Percentiles rank a stretch among this genome's conserved stretches.
Evolutionary conservation across 2,113 vertebrate species (phyloP).

Genomic region (Oncorhynchus keta): DNA sequence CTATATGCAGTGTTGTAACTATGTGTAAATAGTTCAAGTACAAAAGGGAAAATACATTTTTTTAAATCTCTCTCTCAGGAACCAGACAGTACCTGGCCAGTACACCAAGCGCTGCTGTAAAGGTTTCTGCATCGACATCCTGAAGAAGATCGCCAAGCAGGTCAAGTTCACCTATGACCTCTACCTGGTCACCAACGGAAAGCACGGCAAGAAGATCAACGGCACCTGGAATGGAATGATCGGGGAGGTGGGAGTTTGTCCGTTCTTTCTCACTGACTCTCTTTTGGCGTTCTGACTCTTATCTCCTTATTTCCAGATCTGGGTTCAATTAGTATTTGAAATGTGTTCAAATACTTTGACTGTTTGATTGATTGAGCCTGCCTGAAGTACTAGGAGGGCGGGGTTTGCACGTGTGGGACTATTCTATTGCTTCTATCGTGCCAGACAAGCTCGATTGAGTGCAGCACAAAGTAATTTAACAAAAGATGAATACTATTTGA

Average conservation of each 20-base stretch:
- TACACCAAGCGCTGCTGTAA: slow-evolving; percentile 99
- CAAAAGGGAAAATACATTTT: too few relatives aligned
- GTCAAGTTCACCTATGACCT: slow-evolving; percentile 99
- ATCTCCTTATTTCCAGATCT: not conserved
- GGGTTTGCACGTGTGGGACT: too few relatives aligned
- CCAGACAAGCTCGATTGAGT: too few relatives aligned
- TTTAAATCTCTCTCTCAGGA: slow-evolving; percentile 69
- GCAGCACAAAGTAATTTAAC: too few relatives aligned
- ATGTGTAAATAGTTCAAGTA: too few relatives aligned
- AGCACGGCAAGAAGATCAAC: slow-evolving; percentile 98
- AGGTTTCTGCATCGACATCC: slow-evolving; percentile 98
- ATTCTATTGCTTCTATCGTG: too few relatives aligned
- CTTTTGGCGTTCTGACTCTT: not conserved
- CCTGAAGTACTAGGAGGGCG: too few relatives aligned
- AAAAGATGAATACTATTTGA: too few relatives aligned
- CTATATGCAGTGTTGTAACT: too few relatives aligned
- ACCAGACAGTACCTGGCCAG: slow-evolving; percentile 94
- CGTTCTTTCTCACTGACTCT: not conserved
- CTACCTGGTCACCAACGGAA: slow-evolving; percentile 98
- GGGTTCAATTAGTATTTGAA: too few relatives aligned
- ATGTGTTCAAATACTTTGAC: too few relatives aligned
- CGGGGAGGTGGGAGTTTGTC: slow-evolving; percentile 83
- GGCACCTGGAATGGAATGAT: slow-evolving; percentile 99
- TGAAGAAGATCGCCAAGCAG: slow-evolving; percentile 97
- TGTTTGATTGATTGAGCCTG: too few relatives aligned